A percentile compares a stretch with the other conserved stretches of the same genome.
Evolutionary conservation across 2,113 vertebrate genomes (phyloP).

Genomic region (Odobenus rosmarus): DNA sequence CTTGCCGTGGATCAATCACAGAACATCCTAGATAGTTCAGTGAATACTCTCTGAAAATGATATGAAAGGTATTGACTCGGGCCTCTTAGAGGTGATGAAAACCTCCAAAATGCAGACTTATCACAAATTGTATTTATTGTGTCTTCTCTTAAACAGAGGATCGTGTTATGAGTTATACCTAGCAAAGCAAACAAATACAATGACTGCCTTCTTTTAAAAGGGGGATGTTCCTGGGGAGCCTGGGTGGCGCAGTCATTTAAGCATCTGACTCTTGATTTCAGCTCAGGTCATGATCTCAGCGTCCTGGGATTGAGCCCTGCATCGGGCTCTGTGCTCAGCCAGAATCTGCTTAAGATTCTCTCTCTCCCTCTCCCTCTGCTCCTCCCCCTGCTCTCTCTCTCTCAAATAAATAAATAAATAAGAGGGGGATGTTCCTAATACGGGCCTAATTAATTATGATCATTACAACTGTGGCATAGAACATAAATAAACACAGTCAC

Average conservation of each 20-base stretch:
- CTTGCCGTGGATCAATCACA: background rate
- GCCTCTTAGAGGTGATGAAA: background rate
- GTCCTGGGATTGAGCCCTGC: background rate
- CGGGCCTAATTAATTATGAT: constrained; percentile 40
- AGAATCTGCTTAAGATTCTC: background rate
- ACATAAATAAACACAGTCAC: background rate
- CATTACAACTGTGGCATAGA: background rate
- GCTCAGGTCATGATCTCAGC: background rate
- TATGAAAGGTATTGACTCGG: background rate
- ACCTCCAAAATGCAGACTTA: background rate
- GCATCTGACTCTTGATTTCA: background rate
- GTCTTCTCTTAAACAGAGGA: background rate
- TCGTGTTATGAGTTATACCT: background rate
- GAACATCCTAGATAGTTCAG: background rate
- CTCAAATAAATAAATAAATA: background rate
- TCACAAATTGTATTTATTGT: background rate
- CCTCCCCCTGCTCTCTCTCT: background rate
- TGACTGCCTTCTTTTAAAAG: background rate
- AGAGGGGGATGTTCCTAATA: background rate
- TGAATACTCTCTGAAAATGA: background rate
- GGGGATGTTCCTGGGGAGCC: background rate
- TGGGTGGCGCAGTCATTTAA: background rate
- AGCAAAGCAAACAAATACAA: background rate
- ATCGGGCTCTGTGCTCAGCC: background rate
- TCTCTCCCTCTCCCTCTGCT: background rate